A percentile compares a stretch with the other conserved stretches of the same genome.
phyloP scores from a whole-genome alignment of 2,113 vertebrate species.

The Chlamydotis undulata region DNA sequence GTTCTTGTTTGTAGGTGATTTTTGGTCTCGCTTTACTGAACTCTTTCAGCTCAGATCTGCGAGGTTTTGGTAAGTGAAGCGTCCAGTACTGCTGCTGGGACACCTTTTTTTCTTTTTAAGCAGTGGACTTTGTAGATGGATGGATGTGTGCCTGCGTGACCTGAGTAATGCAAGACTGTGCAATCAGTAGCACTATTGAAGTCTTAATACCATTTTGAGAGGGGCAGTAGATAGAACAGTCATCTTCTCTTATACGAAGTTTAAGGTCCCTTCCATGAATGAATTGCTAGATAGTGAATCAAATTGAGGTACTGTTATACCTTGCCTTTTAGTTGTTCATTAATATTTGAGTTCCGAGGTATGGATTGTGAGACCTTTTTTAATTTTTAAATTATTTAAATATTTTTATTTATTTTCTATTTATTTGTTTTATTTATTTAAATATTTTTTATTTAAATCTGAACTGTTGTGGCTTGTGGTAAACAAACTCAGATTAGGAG shows the following conservation, averaged over 20 bases:
- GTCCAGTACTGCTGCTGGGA: background rate
- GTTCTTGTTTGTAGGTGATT: conserved; percentile 86
- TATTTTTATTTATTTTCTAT: too few species aligned
- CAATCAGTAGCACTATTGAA: background rate
- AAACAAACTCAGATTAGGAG: background rate
- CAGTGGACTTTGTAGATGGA: background rate
- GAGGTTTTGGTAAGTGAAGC: conserved; percentile 90
- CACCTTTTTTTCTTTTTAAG: background rate
- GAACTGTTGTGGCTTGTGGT: background rate
- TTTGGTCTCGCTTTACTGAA: conserved; percentile 97
- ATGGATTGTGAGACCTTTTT: background rate
- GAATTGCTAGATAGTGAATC: background rate
- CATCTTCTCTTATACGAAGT: background rate
- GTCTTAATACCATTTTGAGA: background rate
- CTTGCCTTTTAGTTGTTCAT: background rate
- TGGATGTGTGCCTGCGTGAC: background rate
- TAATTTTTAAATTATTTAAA: too few species aligned
- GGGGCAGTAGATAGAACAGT: background rate
- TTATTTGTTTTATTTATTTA: too few species aligned
- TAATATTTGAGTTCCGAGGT: background rate
- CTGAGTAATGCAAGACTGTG: background rate
- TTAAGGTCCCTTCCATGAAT: background rate
- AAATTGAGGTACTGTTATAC: background rate
- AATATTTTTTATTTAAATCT: background rate
- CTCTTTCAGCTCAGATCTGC: conserved; percentile 93